These are phyloP conservation scores for Lithophane leautieri DNA, from an alignment of 2,888 invertebrate genomes.

Conservation along the genomic window DNA sequence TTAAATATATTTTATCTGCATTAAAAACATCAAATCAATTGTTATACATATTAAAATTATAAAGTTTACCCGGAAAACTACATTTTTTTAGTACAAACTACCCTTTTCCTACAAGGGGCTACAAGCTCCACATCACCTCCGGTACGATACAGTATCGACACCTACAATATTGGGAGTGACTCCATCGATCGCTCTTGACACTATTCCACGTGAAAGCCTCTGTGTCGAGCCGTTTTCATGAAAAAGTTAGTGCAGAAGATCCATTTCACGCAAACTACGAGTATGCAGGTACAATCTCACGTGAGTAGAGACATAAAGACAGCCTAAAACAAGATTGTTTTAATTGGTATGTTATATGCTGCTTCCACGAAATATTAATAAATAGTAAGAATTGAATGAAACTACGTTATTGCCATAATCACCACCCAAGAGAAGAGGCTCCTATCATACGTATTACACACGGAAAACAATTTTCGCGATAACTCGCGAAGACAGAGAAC, in stretches of 20 bases:
- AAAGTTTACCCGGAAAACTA: background rate
- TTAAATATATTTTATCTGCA: background rate
- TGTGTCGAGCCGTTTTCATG: constrained; percentile 44
- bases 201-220: constrained; percentile 67
- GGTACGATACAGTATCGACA: constrained; percentile 44
- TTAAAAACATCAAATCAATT: too few species aligned
- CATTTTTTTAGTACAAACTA: background rate
- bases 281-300: background rate
- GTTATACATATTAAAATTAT: background rate
- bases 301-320: too few species aligned
- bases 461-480: background rate
- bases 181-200: constrained; percentile 68
- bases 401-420: too few species aligned
- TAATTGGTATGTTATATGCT: too few species aligned
- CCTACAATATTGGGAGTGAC: constrained; percentile 55
- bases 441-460: too few species aligned
- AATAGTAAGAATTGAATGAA: too few species aligned
- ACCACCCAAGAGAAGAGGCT: too few species aligned
- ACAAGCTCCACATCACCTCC: constrained; percentile 12
- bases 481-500: too few species aligned
- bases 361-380: too few species aligned
- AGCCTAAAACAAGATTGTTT: too few species aligned
- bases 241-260: constrained; percentile 19
- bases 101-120: background rate
- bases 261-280: background rate